These are phyloP conservation scores for Acronicta aceris DNA, from an alignment of 2,888 invertebrate species.

Conservation along the genomic window DNA sequence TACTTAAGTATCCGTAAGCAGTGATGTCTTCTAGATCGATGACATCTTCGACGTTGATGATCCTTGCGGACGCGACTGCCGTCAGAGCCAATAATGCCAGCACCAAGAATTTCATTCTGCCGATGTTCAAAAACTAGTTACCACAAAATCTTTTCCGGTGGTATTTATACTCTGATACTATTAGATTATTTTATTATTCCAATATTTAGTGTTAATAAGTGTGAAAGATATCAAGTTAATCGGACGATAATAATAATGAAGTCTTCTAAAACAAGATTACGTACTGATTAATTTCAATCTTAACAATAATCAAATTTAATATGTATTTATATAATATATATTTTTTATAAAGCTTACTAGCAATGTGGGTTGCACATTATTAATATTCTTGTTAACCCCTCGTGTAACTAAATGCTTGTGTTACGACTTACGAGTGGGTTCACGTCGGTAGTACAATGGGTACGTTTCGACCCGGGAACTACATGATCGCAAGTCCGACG, in stretches of 20 bases:
- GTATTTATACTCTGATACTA: constrained; percentile 4
- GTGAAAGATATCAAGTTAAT: neutral
- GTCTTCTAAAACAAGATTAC: neutral
- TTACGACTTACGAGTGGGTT: no score
- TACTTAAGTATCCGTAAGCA: constrained; percentile 52
- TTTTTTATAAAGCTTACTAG: no score
- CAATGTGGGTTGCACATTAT: no score
- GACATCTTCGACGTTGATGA: constrained; percentile 30
- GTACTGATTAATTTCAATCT: no score
- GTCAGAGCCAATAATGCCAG: constrained; percentile 43
- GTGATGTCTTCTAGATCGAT: constrained; percentile 45
- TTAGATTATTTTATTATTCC: no score
- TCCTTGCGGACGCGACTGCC: constrained; percentile 38
- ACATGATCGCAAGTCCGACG: no score
- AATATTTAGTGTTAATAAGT: neutral
- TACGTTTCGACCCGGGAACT: no score
- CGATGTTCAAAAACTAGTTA: neutral
- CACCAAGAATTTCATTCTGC: constrained; percentile 30
- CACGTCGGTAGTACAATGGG: no score
- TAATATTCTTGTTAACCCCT: no score
- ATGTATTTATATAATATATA: no score
- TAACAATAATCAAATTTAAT: no score
- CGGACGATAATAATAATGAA: neutral
- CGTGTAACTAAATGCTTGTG: no score
- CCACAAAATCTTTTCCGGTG: neutral